These are phyloP conservation scores for Cantharis flavilabris DNA, from an alignment of 2,888 invertebrate genomes.

Conservation along the genomic window DNA sequence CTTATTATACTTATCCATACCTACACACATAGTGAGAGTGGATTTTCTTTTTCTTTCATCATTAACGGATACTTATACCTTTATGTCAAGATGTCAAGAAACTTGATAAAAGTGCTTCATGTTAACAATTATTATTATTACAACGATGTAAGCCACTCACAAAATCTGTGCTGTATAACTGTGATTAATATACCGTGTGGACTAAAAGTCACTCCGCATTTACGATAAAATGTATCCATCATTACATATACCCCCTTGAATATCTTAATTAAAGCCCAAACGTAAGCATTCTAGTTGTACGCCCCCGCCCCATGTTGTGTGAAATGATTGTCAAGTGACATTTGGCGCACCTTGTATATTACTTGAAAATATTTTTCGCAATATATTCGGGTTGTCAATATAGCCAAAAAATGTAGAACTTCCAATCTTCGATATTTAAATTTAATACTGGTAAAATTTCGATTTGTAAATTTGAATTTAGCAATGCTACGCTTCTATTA, in stretches of 20 bases:
- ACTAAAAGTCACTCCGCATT: too few relatives aligned
- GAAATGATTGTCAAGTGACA: too few relatives aligned
- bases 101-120: neutral
- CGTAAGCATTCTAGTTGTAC: too few relatives aligned
- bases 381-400: neutral
- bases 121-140: neutral
- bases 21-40: neutral
- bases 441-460: neutral
- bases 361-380: neutral
- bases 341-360: neutral
- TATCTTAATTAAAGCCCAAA: too few relatives aligned
- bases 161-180: neutral
- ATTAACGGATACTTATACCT: neutral
- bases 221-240: too few relatives aligned
- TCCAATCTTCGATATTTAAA: neutral
- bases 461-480: neutral
- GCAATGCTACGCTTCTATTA: neutral
- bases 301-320: too few relatives aligned
- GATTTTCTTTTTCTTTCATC: neutral
- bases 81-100: neutral
- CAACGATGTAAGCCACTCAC: neutral
- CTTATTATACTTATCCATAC: neutral
- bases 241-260: too few relatives aligned
- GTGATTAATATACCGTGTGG: too few relatives aligned
- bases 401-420: neutral